Evolutionary conservation across 2,888 invertebrate genomes (phyloP), one percentile per base, ranked within the genome.

Genomic region (Zygaena filipendulae): DNA sequence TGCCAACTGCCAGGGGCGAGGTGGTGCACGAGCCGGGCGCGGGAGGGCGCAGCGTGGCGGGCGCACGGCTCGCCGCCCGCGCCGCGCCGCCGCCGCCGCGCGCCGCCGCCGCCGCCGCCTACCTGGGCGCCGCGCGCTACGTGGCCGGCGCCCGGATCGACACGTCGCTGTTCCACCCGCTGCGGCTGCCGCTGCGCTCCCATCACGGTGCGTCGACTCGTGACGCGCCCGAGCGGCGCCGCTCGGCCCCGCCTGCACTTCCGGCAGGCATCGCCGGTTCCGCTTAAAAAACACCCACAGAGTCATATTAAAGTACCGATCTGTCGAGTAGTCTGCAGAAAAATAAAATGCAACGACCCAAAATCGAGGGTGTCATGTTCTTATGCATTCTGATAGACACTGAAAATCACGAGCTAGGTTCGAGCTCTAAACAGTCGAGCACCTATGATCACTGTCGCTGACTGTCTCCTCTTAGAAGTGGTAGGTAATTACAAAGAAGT

Each of bases 71-170:
- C 16, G 32, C 13, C 29, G 34, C 23, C 36, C 11, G 33, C 3
- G 32, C 29, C 25, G 13, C 30, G 28, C 24, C 23, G 18, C 24
- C 23, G 36, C 35, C 29, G 38, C 29, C 40, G 11, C 40, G 43
- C 13, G 46, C 42, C 11, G 88, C 88, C 47, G 89, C 90, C 43
- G 91, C 91, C 44, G 88, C 89, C 47, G 87, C 90, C 38, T 92
- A 92, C 68, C 67, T 92, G 39, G 85, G 86, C 40, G 87, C 91
- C 39, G 86, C 91, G 41, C 83, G 92, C 50, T 92, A 92, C 64
- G 85, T 91, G 42, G 88, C 90, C 36, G 92, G 91, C 34, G 74
- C 71, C 4, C 54, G 74, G 23, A 70, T 79, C 37, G 80, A 80
- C 49, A 79, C 79, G 3, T 67, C 79, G 7, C 55, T 81, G 25